phyloP scores from a whole-genome alignment of 2,113 vertebrate genomes.

The Desmodus rotundus region DNA sequence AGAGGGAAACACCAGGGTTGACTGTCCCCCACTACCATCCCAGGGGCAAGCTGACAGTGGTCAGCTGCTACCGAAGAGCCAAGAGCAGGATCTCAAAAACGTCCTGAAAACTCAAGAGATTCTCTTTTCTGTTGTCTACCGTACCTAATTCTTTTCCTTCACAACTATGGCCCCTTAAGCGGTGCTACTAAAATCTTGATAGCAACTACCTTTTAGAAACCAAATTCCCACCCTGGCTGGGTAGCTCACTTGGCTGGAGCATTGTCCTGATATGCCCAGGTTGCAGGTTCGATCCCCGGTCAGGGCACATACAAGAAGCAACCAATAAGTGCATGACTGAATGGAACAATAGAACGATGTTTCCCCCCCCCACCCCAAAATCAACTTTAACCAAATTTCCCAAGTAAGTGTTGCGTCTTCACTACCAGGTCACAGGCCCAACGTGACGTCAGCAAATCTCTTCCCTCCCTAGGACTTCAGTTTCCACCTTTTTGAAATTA shows the following conservation, averaged over 20 bases:
- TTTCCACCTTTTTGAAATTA: not conserved
- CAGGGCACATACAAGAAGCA: no score
- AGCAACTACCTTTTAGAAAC: not conserved
- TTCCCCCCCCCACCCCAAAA: no score
- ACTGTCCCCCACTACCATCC: not conserved
- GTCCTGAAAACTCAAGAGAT: not conserved
- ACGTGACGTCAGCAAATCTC: not conserved
- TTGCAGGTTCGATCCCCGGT: no score
- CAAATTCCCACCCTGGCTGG: not conserved
- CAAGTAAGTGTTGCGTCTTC: not conserved
- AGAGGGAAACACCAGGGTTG: no score
- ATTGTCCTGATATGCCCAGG: no score
- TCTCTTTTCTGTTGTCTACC: not conserved
- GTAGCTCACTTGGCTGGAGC: no score
- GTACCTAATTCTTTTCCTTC: not conserved
- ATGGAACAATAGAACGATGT: no score
- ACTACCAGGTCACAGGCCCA: not conserved
- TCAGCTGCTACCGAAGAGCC: not conserved
- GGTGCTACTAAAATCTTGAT: not conserved
- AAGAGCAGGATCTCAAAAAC: not conserved
- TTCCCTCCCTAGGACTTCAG: not conserved
- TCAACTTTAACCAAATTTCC: no score
- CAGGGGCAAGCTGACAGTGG: not conserved
- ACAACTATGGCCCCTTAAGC: not conserved
- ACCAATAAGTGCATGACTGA: no score